These are phyloP conservation scores for Arenicola marina DNA, from an alignment of 2,888 invertebrate genomes.

Conservation along the genomic window DNA sequence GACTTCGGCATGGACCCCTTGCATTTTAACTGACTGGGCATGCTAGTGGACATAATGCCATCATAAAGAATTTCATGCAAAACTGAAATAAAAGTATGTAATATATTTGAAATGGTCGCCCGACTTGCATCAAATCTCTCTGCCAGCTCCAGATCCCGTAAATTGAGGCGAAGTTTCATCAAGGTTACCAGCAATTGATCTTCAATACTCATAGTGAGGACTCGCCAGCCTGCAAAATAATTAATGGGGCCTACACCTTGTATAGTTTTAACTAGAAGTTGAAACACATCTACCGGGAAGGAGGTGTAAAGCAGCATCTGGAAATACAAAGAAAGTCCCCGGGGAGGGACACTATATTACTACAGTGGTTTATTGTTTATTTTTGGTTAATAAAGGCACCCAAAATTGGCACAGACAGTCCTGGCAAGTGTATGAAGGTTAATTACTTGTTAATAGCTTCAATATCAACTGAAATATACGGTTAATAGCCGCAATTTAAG, in stretches of 20 bases:
- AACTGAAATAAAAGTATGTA: not conserved
- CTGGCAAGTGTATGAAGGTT: no score
- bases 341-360: no score
- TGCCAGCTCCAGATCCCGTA: slow-evolving; percentile 5
- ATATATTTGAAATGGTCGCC: slow-evolving; percentile 1
- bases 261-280: not conserved
- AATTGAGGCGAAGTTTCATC: slow-evolving; percentile 4
- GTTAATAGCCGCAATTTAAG: no score
- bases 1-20: not conserved
- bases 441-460: no score
- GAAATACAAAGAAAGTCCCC: no score
- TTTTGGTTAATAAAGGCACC: no score
- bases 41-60: not conserved
- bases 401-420: no score
- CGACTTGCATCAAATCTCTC: slow-evolving; percentile 4
- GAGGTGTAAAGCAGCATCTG: not conserved
- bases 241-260: not conserved
- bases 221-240: slow-evolving; percentile 7
- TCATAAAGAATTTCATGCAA: not conserved
- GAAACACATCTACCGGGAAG: not conserved
- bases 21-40: not conserved
- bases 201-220: not conserved
- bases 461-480: no score
- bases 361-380: no score
- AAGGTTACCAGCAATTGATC: slow-evolving; percentile 10